These are phyloP conservation scores for Eulithis testata DNA, from an alignment of 2,888 invertebrate genomes.

Conservation along the genomic window DNA sequence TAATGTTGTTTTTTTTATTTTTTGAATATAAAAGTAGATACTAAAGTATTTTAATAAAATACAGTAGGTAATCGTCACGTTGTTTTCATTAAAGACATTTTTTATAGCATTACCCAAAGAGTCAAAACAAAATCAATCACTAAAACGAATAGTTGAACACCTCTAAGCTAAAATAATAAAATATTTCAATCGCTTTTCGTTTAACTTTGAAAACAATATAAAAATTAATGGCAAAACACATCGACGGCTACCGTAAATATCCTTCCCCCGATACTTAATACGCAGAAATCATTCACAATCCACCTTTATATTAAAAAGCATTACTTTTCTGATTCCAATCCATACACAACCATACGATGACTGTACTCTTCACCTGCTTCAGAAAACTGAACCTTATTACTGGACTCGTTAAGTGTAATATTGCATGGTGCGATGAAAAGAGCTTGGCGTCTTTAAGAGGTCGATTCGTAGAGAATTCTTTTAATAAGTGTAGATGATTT, in stretches of 20 bases:
- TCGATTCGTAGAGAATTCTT: slow-evolving; percentile 78
- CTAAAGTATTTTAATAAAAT: too few species aligned
- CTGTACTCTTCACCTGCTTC: slow-evolving; percentile 13
- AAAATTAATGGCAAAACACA: slow-evolving; percentile 33
- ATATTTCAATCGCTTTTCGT: slow-evolving; percentile 6
- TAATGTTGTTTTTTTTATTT: too few species aligned
- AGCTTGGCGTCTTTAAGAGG: slow-evolving; percentile 70
- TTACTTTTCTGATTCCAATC: slow-evolving; percentile 54
- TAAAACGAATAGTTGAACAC: not conserved
- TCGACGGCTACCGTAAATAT: slow-evolving; percentile 51
- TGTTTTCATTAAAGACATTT: too few species aligned
- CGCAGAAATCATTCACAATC: slow-evolving; percentile 53
- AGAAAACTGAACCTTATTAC: slow-evolving; percentile 34
- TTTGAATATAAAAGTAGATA: too few species aligned
- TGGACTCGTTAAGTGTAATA: slow-evolving; percentile 29
- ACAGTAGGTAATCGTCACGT: too few species aligned
- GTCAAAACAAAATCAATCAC: not conserved
- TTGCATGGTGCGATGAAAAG: slow-evolving; percentile 38
- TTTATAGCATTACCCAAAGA: too few species aligned
- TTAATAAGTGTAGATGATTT: slow-evolving; percentile 82
- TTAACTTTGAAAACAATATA: slow-evolving; percentile 28
- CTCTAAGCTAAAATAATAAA: slow-evolving; percentile 5
- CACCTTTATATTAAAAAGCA: slow-evolving; percentile 58
- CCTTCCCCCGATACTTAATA: slow-evolving; percentile 62
- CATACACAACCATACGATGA: slow-evolving; percentile 43